Evolutionary conservation across 1,140 invertebrate genomes (phyloP).

Genomic region (Thaumatotibia leucotreta): DNA sequence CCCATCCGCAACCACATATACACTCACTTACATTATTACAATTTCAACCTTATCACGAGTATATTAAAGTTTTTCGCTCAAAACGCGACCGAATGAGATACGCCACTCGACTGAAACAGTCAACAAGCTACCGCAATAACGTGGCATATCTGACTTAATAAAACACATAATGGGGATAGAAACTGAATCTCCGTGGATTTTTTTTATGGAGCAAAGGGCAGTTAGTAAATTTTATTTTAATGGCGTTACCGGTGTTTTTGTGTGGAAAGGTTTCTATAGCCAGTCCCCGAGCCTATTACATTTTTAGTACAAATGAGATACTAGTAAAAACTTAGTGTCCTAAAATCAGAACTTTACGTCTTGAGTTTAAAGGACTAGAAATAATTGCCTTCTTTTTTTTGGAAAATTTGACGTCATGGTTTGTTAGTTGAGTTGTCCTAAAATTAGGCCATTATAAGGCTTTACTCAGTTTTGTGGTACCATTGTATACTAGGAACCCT

Average conservation of each 20-base stretch:
- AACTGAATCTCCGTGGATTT: conserved; percentile 11
- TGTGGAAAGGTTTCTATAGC: background rate
- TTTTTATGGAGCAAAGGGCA: background rate
- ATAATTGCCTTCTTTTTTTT: no score
- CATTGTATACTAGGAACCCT: no score
- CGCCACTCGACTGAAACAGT: background rate
- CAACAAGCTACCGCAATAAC: conserved; percentile 24
- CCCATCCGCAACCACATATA: conserved; percentile 4
- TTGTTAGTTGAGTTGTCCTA: no score
- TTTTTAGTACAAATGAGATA: no score
- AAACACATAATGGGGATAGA: conserved; percentile 24
- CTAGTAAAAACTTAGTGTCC: no score
- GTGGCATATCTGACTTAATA: conserved; percentile 32
- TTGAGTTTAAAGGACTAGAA: no score
- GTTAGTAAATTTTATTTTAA: background rate
- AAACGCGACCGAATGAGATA: background rate
- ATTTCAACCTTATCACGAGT: background rate
- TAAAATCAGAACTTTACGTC: no score
- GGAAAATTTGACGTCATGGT: no score
- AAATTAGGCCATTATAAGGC: no score
- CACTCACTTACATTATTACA: background rate
- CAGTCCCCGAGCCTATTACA: no score
- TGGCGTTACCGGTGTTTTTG: no score
- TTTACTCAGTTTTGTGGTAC: no score
- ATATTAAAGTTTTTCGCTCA: background rate